These are phyloP conservation scores for Alsophila aescularia DNA, from an alignment of 2,888 invertebrate genomes.

Conservation along the genomic window DNA sequence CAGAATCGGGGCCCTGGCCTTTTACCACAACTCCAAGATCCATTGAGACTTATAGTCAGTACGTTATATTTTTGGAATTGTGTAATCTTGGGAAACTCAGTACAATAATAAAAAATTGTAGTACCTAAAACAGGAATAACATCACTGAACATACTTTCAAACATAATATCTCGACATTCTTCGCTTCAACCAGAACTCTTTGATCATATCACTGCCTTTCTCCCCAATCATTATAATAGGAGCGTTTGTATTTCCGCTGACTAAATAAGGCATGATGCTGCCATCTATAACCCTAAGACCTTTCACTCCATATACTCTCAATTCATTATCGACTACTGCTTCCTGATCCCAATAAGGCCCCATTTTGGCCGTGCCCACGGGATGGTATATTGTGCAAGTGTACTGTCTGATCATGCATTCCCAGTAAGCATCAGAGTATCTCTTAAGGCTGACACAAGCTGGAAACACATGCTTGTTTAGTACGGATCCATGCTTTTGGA, in stretches of 20 bases:
- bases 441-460: slow-evolving; percentile 87
- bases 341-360: slow-evolving; percentile 93
- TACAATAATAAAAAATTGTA: too few relatives aligned
- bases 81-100: too few relatives aligned
- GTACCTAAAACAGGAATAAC: too few relatives aligned
- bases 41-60: too few relatives aligned
- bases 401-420: slow-evolving; percentile 94
- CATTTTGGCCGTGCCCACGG: slow-evolving; percentile 95
- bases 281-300: slow-evolving; percentile 93
- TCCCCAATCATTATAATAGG: slow-evolving; percentile 96
- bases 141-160: slow-evolving; percentile 36
- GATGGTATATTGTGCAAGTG: slow-evolving; percentile 93
- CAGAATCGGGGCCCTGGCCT: too few relatives aligned
- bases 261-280: slow-evolving; percentile 93
- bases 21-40: too few relatives aligned
- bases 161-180: slow-evolving; percentile 74
- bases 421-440: slow-evolving; percentile 91
- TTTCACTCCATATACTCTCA: slow-evolving; percentile 91
- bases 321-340: slow-evolving; percentile 92
- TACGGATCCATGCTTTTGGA: slow-evolving; percentile 89
- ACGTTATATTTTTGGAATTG: too few relatives aligned
- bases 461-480: slow-evolving; percentile 90
- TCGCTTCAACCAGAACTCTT: slow-evolving; percentile 90
- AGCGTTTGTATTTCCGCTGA: slow-evolving; percentile 94
- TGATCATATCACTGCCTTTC: slow-evolving; percentile 94